Evolutionary conservation across 2,113 vertebrate species (phyloP), one percentile per base, ranked within the genome.

Genomic region (Pelecanoides urinatrix): DNA sequence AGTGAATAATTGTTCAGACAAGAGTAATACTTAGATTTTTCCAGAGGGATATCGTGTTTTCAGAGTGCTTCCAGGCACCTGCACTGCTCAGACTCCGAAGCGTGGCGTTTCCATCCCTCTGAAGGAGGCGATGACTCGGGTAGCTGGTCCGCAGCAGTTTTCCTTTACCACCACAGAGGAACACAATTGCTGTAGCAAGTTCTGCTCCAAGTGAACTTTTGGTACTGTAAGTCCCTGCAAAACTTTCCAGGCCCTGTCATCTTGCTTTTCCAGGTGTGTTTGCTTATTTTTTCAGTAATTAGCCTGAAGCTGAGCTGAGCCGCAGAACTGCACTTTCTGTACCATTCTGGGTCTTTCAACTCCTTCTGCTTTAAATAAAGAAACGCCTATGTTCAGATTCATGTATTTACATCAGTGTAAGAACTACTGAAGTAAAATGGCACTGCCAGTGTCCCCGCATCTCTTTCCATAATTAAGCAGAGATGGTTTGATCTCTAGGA

Each of bases 231-330:
- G 63, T 71, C 92, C 78, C 78, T 79, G 90, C 92, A 92, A 95
- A 92, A 59, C 55, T 94, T 92, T 86, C 96, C 95, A 94, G 93
- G 84, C 94, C 47, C 17, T 97, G 81, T 91, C 94, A 27, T 88
- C 68, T 72, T 92, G 92, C 86, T 96, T 96, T 90, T 75, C 81
- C 97, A 97, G 97, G 97, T 97, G 96, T 88, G 91, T 71, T 92
- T 96, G 95, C 87, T 97, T 97, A 55, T 97, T 97, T 97, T 94
- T 90, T 21, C 81, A 95, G 89, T 83, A 94, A 96, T 97, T 96
- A 96, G 92, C 62, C 92, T 40, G 91, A 47, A 93, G 89, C 84
- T 62, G 88, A 87, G 82, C 61, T 7, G 61, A 93, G 82, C 67
- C 55, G 0, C 92, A 80, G 85, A 86, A 45, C 62, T 93, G 81